phyloP scores from a whole-genome alignment of 2,113 vertebrate species.

The Callopanchax toddi region DNA sequence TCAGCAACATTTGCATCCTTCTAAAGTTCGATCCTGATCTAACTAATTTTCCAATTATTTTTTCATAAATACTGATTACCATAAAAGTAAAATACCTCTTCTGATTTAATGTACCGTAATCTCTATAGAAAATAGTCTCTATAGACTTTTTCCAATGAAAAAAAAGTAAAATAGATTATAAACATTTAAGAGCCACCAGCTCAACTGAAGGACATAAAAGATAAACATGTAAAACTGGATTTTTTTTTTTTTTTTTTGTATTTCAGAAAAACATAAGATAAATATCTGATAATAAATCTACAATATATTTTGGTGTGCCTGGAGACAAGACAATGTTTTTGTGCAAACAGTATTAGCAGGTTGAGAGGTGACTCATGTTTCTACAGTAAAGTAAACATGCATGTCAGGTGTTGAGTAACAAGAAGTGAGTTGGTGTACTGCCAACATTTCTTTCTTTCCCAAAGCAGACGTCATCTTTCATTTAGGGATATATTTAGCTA shows the following conservation, averaged over 20 bases:
- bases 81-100: too few species aligned
- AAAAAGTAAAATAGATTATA: too few species aligned
- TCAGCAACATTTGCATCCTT: too few species aligned
- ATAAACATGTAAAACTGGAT: background rate
- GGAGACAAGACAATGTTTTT: constrained; percentile 2
- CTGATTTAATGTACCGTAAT: too few species aligned
- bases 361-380: too few species aligned
- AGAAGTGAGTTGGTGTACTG: constrained; percentile 2
- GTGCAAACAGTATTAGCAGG: constrained; percentile 3
- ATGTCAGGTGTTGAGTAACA: constrained; percentile 2
- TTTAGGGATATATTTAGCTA: background rate
- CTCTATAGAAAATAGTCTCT: too few species aligned
- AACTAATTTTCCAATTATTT: too few species aligned
- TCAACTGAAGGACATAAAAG: background rate
- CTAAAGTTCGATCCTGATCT: too few species aligned
- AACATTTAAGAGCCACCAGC: background rate
- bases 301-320: background rate
- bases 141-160: too few species aligned
- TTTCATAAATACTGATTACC: too few species aligned
- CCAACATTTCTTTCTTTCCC: constrained; percentile 1
- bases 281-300: too few species aligned
- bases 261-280: background rate
- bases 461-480: constrained; percentile 6
- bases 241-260: background rate
- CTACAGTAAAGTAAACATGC: constrained; percentile 23